Base-by-base conservation (phyloP, 2,113 vertebrate species). In the Martes martes region DNA sequence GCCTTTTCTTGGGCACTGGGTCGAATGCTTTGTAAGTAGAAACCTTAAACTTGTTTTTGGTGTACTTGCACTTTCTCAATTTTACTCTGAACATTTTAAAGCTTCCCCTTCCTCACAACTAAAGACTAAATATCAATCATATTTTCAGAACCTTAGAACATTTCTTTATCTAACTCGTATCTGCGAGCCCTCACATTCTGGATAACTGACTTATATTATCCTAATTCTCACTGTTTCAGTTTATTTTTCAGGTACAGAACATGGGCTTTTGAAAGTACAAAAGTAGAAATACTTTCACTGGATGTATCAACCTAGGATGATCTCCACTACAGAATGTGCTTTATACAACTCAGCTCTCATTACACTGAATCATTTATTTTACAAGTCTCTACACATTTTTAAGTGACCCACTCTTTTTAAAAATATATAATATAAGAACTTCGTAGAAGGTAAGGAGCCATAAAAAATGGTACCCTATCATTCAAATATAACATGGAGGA, bases 41-140 rank as follows among this genome's bases (percentile, higher is more conserved):
- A 95, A 88, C 63, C 52, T 95, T 80, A 65, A 57, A 61, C 94
- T 93, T 81, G 18, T 83, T 36, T 80, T 50, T 93, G 79, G 67
- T 55, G 80, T 95, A 87, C 69, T 23, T 63, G 50, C 26, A 52
- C 84, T 96, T 82, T 87, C 71, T 96, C 57, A 45, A 2, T 61
- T 74, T 89, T 74, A 94, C 80, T 90, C 52, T 71, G 89, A 95
- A 92, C 28, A 65, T 67, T 84, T 89, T 93, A 71, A 95, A 96
- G 18, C 9, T 67, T 84, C 39, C 67, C 65, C 55, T 93, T 79
- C 57, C 63, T 73, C 42, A 65, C 76, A 80, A 80, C 36, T 61
- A 81, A 1, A 73, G 79, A 36, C 26, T 42, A 42, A 42, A 42
- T 42, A 94, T 87, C 82, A 83, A 61, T 88, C 79, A 95, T 52